Evolutionary conservation across 2,888 invertebrate species (phyloP).

Genomic region (Alsophila aescularia): DNA sequence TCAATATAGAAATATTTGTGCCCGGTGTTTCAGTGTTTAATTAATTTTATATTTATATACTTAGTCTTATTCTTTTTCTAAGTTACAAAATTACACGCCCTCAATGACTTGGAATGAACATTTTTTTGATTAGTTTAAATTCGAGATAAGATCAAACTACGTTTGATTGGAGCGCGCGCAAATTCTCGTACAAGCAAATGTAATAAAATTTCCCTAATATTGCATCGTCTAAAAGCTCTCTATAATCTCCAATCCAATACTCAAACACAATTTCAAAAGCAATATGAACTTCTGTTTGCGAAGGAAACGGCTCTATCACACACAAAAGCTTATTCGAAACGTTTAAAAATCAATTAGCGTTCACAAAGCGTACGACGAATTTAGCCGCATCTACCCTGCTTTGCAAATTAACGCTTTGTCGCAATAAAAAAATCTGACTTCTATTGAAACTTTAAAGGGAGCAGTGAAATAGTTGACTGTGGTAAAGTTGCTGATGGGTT

Average conservation of each 20-base stretch:
- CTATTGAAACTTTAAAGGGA: not conserved
- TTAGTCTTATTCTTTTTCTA: too few species aligned
- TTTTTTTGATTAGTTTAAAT: too few species aligned
- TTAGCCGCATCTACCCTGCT: conserved; percentile 6
- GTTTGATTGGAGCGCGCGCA: too few species aligned
- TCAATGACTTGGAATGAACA: too few species aligned
- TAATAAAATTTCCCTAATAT: not conserved
- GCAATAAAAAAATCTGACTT: not conserved
- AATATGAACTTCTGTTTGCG: conserved; percentile 7
- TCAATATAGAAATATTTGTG: too few species aligned
- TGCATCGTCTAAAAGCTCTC: not conserved
- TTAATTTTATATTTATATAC: too few species aligned
- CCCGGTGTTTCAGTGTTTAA: too few species aligned
- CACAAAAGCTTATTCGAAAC: conserved; percentile 59
- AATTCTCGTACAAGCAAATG: too few species aligned
- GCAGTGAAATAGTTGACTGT: not conserved
- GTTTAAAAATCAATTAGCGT: conserved; percentile 76
- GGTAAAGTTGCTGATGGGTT: conserved; percentile 4
- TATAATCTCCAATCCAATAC: conserved; percentile 4
- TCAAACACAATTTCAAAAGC: conserved; percentile 18
- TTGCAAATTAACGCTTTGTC: conserved; percentile 5
- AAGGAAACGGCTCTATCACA: conserved; percentile 59
- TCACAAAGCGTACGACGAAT: conserved; percentile 25
- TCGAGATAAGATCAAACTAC: too few species aligned
- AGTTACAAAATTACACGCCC: too few species aligned